These are phyloP conservation scores for Passerculus sandwichensis DNA, from an alignment of 2,797 vertebrate species.

Conservation along the genomic window DNA sequence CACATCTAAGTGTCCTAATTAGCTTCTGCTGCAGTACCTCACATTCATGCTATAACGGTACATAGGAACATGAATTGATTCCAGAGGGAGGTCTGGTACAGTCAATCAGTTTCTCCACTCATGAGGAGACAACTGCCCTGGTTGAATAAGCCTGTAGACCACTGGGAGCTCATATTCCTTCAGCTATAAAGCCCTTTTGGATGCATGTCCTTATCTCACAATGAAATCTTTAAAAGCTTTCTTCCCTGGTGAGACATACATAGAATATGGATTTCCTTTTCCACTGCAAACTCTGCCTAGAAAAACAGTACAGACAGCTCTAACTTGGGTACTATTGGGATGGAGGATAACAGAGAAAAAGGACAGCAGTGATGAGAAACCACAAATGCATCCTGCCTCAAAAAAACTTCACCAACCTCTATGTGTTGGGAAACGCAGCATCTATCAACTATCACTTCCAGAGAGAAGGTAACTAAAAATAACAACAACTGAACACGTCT, in stretches of 20 bases:
- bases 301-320: background rate
- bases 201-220: background rate
- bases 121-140: conserved; percentile 30
- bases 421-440: background rate
- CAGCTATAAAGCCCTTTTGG: conserved; percentile 43
- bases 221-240: conserved; percentile 48
- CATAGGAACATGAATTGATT: background rate
- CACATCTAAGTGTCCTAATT: conserved; percentile 1
- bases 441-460: background rate
- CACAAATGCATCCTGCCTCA: background rate
- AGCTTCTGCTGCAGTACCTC: conserved; percentile 11
- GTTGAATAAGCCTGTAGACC: conserved; percentile 39
- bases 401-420: background rate
- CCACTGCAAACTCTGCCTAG: conserved; percentile 3
- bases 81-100: conserved; percentile 19
- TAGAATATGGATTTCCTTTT: conserved; percentile 40
- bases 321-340: conserved; percentile 7
- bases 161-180: conserved; percentile 45
- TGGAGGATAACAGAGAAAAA: conserved; percentile 7
- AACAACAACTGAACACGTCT: background rate
- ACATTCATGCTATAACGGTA: conserved; percentile 3
- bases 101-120: conserved; percentile 25
- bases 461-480: background rate
- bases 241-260: background rate
- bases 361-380: background rate